Percentiles rank a stretch among this genome's conserved stretches.
These are phyloP conservation scores for Metaphire vulgaris DNA, from an alignment of 1,140 invertebrate species.

Conservation along the genomic window DNA sequence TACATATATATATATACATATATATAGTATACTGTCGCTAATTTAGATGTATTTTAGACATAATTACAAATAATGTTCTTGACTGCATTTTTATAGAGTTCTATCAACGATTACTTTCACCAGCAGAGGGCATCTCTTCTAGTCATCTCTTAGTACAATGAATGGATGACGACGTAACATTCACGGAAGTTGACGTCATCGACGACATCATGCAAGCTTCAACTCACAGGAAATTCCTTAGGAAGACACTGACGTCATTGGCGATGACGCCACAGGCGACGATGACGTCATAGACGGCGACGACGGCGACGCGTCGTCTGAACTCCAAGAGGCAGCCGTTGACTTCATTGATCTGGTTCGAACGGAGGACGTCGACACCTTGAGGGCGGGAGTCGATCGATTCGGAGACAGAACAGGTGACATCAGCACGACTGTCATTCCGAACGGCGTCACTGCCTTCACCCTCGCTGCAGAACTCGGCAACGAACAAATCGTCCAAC, in stretches of 20 bases:
- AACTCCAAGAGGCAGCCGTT: neutral
- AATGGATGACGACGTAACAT: no score
- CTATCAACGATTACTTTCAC: no score
- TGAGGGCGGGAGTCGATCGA: slow-evolving; percentile 2
- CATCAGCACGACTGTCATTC: slow-evolving; percentile 5
- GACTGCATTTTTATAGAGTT: no score
- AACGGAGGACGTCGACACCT: slow-evolving; percentile 9
- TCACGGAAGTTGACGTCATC: no score
- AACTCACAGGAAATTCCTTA: no score
- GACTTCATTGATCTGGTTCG: slow-evolving; percentile 12
- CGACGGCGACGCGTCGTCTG: neutral
- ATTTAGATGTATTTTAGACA: no score
- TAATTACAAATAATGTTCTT: no score
- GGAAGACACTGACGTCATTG: neutral
- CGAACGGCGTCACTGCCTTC: slow-evolving; percentile 21
- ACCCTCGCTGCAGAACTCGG: slow-evolving; percentile 25
- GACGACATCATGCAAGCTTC: no score
- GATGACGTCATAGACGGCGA: neutral
- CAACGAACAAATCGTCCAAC: slow-evolving; percentile 14
- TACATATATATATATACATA: no score
- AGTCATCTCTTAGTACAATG: no score
- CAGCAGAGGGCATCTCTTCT: no score
- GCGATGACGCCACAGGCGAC: neutral
- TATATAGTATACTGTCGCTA: no score
- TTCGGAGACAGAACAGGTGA: slow-evolving; percentile 12